These are phyloP conservation scores for Lates calcarifer DNA, from an alignment of 2,113 vertebrate genomes.

Conservation along the genomic window DNA sequence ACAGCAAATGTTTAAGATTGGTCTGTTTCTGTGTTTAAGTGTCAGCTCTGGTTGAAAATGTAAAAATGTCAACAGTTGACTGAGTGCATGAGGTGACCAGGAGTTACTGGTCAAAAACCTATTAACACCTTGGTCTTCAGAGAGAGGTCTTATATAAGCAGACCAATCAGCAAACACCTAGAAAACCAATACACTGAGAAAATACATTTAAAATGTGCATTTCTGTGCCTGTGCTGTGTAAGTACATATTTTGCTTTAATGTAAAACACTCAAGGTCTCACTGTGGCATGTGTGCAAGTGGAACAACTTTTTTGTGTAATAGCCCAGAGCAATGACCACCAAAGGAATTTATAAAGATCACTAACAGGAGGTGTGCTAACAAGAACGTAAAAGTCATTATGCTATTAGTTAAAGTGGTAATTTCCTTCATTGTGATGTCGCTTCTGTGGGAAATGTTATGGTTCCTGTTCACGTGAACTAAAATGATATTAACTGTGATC, in stretches of 20 bases:
- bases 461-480: constrained; percentile 6
- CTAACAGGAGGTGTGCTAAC: not conserved
- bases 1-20: not conserved
- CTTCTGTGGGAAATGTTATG: not conserved
- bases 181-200: not conserved
- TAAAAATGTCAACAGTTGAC: constrained; percentile 61
- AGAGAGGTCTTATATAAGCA: not conserved
- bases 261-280: not conserved
- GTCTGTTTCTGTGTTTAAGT: constrained; percentile 2
- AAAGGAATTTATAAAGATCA: not conserved
- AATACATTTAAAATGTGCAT: not conserved
- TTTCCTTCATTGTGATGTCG: not conserved
- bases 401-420: constrained; percentile 7
- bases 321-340: not conserved
- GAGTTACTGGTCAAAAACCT: constrained; percentile 35
- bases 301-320: too few species aligned
- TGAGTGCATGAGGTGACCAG: constrained; percentile 12
- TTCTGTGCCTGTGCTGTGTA: not conserved
- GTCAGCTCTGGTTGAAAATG: constrained; percentile 20
- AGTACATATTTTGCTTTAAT: not conserved
- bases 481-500: not conserved
- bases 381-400: not conserved
- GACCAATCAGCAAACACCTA: not conserved
- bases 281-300: not conserved
- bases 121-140: constrained; percentile 56